Conservation (phyloP, 2,113 vertebrate genomes). For the Herpailurus yagouaroundi region DNA sequence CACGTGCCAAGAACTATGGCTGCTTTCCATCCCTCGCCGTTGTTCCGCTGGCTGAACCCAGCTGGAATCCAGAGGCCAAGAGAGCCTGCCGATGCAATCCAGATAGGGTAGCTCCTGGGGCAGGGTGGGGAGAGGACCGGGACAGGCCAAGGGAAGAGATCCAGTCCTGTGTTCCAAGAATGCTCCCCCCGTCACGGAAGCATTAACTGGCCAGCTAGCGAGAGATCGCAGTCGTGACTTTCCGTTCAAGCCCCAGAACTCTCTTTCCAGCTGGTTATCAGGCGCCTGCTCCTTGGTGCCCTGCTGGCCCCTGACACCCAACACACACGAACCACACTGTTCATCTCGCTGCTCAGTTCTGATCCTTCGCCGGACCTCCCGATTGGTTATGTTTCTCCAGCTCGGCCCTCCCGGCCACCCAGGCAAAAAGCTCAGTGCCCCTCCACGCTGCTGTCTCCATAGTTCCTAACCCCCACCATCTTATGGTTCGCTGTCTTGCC, state of each 20-base stretch:
- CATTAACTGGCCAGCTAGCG: fast-evolving
- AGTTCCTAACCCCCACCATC: fast-evolving
- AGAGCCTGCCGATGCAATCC: neutral
- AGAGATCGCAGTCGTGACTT: neutral
- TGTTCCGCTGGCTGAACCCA: neutral
- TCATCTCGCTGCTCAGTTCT: neutral
- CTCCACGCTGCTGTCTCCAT: neutral
- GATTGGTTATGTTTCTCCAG: neutral
- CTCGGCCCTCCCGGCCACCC: neutral
- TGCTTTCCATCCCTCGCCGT: neutral
- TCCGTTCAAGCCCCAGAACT: too few species aligned
- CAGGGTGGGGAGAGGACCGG: neutral
- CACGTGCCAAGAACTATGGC: neutral
- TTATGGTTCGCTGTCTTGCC: fast-evolving
- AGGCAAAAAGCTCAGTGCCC: neutral
- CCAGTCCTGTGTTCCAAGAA: neutral
- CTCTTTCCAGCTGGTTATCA: neutral
- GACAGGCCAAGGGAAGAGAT: neutral
- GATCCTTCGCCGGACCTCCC: neutral
- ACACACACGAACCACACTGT: neutral
- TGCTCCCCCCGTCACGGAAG: neutral
- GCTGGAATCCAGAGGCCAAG: neutral
- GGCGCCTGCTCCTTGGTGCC: too few species aligned
- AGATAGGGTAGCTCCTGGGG: neutral
- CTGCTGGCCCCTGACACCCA: neutral